These are phyloP conservation scores for Dipodomys ordii DNA, from an alignment of 2,113 vertebrate species.

Conservation along the genomic window DNA sequence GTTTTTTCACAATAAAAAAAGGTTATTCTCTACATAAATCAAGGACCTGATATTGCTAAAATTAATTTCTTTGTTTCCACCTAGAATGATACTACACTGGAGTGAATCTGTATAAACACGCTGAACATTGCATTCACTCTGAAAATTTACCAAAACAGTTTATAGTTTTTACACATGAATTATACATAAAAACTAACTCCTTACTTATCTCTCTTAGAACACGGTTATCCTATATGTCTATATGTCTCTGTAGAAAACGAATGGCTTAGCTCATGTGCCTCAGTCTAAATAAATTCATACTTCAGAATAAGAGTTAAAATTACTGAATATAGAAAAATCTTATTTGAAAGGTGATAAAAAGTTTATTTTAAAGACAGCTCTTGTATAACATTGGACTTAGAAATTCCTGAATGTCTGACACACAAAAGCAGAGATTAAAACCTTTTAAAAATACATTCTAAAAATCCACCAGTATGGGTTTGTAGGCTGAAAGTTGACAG, in stretches of 20 bases:
- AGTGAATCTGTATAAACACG: not conserved
- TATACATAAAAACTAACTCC: not conserved
- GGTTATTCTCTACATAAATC: not conserved
- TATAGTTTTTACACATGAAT: not conserved
- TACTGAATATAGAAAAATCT: not conserved
- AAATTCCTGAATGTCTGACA: not conserved
- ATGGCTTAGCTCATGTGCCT: not conserved
- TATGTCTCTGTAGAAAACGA: not conserved
- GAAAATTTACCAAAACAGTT: not conserved
- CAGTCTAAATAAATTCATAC: not conserved
- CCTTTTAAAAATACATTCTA: too few relatives aligned
- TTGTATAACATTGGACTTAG: not conserved
- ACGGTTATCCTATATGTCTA: too few relatives aligned
- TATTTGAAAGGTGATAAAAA: not conserved
- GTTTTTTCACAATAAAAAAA: too few relatives aligned
- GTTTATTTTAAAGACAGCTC: not conserved
- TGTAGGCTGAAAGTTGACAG: not conserved
- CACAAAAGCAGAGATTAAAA: too few relatives aligned
- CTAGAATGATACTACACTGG: too few relatives aligned
- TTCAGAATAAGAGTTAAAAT: not conserved
- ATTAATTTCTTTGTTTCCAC: not conserved
- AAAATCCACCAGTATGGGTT: too few relatives aligned
- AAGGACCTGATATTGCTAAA: not conserved
- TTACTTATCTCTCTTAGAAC: not conserved
- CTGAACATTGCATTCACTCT: not conserved